Percentiles rank a stretch among this genome's conserved stretches.
phyloP scores from a whole-genome alignment of 1,140 invertebrate genomes.

The Drosophila guanche region DNA sequence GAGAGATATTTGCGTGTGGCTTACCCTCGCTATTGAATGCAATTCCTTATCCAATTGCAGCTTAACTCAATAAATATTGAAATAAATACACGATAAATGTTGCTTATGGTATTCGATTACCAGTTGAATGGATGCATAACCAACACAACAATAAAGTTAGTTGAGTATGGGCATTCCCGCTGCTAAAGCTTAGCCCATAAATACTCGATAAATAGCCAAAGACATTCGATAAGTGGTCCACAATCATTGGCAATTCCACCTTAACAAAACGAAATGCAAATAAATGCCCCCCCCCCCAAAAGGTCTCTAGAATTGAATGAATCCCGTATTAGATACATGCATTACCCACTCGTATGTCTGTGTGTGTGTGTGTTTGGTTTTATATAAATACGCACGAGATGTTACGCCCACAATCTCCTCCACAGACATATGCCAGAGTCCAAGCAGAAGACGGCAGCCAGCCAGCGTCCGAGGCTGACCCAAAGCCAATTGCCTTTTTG shows the following conservation, averaged over 20 bases:
- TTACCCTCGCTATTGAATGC: constrained; percentile 12
- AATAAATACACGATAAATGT: constrained; percentile 9
- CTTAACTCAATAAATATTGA: constrained; percentile 14
- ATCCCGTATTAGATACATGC: constrained; percentile 30
- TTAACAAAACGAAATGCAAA: constrained; percentile 24
- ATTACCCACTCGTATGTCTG: not conserved
- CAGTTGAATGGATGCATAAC: not conserved
- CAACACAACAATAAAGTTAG: not conserved
- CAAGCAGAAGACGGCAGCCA: constrained; percentile 10
- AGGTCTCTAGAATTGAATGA: constrained; percentile 37
- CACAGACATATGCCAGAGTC: constrained; percentile 21
- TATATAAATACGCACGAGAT: constrained; percentile 57
- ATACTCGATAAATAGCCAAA: constrained; percentile 1
- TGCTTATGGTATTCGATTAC: constrained; percentile 10
- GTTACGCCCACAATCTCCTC: constrained; percentile 31
- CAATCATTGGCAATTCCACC: constrained; percentile 30
- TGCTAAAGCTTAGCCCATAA: no score
- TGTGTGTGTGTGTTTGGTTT: constrained; percentile 25
- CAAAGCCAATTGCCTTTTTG: constrained; percentile 72
- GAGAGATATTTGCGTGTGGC: constrained; percentile 2
- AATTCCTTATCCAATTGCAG: constrained; percentile 26
- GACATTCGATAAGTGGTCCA: constrained; percentile 27
- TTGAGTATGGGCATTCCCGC: not conserved
- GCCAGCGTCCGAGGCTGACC: constrained; percentile 46
- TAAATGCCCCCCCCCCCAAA: constrained; percentile 33